Evolutionary conservation across 2,797 vertebrate genomes (phyloP), one percentile per base, ranked within the genome.

Genomic region (Acanthis flammea): DNA sequence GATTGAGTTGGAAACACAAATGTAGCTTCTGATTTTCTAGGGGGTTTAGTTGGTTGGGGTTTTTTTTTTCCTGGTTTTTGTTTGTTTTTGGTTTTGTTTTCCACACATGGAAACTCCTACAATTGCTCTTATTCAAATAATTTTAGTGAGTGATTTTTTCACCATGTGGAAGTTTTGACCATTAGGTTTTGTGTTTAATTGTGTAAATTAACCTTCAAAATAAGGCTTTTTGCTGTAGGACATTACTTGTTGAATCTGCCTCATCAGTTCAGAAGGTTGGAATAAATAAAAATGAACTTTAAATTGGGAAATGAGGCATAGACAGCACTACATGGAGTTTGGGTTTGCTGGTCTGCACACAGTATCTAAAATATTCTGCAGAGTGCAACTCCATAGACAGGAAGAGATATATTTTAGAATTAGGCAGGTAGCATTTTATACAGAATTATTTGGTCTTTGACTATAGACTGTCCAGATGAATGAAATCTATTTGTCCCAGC

Each of bases 401-500:
- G 28, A 72, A 48, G 28, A 94, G 82, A 90, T 72, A 18, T 6
- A 27, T 85, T 91, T 85, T 80, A 11, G 67, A 86, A 77, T 94
- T 57, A 53, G 71, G 15, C n/a, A 72, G 35, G 66, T 75, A 57
- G 57, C 60, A 44, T 73, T 87, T 68, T 55, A 19, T 45, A 39
- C 23, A 61, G 44, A 61, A 57, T 60, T 77, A 72, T 28, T 83
- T 88, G n/a, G 7, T 58, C 54, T 91, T 88, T 58, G 47, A 77
- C 24, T 73, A 23, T 60, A 78, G 83, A 62, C 37, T 86, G 27
- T 73, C 71, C 37, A 72, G 44, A 39, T 63, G 45, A 88, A 87
- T 82, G 45, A 83, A 79, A 41, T 54, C 28, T 88, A 8, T 95
- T 87, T 91, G 60, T 90, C 68, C 45, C 76, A 77, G 44, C 74